Evolutionary conservation across 2,888 invertebrate genomes (phyloP), one percentile per base, ranked within the genome.

Genomic region (Polymixis lichenea): DNA sequence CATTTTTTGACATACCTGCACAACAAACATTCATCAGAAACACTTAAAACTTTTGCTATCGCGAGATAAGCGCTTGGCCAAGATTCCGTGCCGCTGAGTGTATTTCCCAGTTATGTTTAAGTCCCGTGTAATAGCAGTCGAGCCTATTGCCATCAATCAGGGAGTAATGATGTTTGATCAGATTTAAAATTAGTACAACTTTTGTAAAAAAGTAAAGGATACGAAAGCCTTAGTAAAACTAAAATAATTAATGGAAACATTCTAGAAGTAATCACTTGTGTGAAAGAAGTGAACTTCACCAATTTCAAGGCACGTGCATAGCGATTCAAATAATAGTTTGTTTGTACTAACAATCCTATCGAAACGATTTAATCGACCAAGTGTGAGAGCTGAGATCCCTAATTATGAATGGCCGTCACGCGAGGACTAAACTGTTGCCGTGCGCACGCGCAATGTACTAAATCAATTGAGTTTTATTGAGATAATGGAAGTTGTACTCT

Each of bases 381-480:
- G 51, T 78, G 67, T 55, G 22, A 61, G 61, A 51, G 68, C 64
- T 38, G 7, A 38, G 67, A 38, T 61, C 11, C 66, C 58, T 80
- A 56, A 55, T 60, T 67, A 81, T 74, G 83, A 74, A 85, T 84
- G 60, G 55, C 62, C 75, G 80, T 84, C 87, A 83, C 83, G 82
- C 86, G 82, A 87, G 82, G 82, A 75, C 82, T 53, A 22, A 66
- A 56, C 60, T 43, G 22, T 66, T 43, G 60, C 55, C 28, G 49
- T 79, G 80, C 84, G 82, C 81, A 74, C 75, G 82, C 87, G 85
- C 83, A 78, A 73, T 80, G 77, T 80, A 77, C 87, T 85, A 75
- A 83, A 86, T 85, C 88, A 89, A 89, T 90, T 90, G 85, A 87
- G 77, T 80, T 82, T 82, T 61, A 76, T 82, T 82, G 84, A 87